Conservation (phyloP, 2,888 invertebrate species). For the Troides helena region DNA sequence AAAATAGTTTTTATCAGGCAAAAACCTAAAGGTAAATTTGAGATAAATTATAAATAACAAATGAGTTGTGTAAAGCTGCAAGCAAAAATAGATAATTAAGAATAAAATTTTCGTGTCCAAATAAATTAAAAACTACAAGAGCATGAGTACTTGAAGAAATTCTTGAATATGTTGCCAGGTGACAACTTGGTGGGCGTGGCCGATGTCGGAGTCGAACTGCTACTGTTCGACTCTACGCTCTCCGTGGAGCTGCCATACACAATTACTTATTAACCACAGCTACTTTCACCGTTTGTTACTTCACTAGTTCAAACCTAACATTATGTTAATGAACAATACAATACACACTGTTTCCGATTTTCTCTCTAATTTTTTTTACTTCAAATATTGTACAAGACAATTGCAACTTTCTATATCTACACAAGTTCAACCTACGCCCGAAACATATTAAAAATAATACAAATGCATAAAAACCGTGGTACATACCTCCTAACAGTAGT, state of each 20-base stretch:
- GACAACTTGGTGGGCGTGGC: slow-evolving; percentile 87
- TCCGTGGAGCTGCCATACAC: slow-evolving; percentile 57
- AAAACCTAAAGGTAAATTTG: too few species aligned
- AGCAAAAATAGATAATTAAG: slow-evolving; percentile 6
- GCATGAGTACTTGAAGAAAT: slow-evolving; percentile 94
- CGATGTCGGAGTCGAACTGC: slow-evolving; percentile 67
- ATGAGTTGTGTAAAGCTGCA: background rate
- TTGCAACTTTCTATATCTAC: too few species aligned
- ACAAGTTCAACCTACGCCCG: too few species aligned
- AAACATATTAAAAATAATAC: background rate
- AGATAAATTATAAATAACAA: too few species aligned
- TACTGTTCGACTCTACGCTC: slow-evolving; percentile 70
- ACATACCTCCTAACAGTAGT: slow-evolving; percentile 62
- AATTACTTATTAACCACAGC: slow-evolving; percentile 30
- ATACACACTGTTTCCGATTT: background rate
- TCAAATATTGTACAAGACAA: too few species aligned
- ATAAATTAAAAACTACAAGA: slow-evolving; percentile 44
- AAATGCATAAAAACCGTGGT: background rate
- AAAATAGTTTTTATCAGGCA: too few species aligned
- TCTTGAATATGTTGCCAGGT: slow-evolving; percentile 95
- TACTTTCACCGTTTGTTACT: background rate
- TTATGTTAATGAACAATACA: background rate
- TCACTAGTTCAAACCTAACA: background rate
- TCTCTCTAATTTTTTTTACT: too few species aligned
- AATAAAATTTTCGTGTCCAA: slow-evolving; percentile 46